Percentiles rank a stretch among this genome's conserved stretches.
Conservation (phyloP, 2,888 invertebrate genomes). For the Tethea ocularis region DNA sequence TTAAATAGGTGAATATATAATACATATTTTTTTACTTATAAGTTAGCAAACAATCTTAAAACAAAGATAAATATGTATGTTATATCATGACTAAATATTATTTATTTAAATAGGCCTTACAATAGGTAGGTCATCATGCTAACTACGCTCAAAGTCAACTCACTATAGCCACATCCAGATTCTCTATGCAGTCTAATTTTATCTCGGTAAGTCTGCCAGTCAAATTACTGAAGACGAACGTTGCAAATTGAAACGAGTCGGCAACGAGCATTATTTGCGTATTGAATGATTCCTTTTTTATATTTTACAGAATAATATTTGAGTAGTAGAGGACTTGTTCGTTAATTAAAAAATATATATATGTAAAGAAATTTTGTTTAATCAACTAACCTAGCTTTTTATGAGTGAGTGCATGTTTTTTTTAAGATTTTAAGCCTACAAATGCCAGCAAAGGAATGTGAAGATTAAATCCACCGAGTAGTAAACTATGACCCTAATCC, state of each 20-base stretch:
- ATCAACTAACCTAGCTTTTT: too few relatives aligned
- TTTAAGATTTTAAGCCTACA: too few relatives aligned
- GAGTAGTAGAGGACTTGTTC: too few relatives aligned
- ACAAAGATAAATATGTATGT: too few relatives aligned
- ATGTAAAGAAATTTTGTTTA: not conserved
- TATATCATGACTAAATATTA: too few relatives aligned
- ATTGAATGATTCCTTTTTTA: slow-evolving; percentile 31
- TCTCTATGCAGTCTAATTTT: slow-evolving; percentile 37
- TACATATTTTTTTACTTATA: too few relatives aligned
- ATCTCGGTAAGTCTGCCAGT: slow-evolving; percentile 53
- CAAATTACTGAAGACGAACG: slow-evolving; percentile 60
- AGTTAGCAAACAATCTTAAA: too few relatives aligned
- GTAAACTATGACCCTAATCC: too few relatives aligned
- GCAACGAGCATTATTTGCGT: slow-evolving; percentile 31
- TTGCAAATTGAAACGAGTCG: slow-evolving; percentile 60
- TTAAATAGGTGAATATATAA: too few relatives aligned
- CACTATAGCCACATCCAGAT: slow-evolving; percentile 38
- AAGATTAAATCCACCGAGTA: not conserved
- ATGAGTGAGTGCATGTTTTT: too few relatives aligned
- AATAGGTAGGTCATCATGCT: not conserved
- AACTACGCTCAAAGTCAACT: not conserved
- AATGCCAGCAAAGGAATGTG: not conserved
- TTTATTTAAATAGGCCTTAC: too few relatives aligned
- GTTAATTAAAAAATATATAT: not conserved
- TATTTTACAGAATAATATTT: slow-evolving; percentile 12